Base-by-base conservation (phyloP, 2,797 vertebrate genomes). In the Sitta carolinensis region DNA sequence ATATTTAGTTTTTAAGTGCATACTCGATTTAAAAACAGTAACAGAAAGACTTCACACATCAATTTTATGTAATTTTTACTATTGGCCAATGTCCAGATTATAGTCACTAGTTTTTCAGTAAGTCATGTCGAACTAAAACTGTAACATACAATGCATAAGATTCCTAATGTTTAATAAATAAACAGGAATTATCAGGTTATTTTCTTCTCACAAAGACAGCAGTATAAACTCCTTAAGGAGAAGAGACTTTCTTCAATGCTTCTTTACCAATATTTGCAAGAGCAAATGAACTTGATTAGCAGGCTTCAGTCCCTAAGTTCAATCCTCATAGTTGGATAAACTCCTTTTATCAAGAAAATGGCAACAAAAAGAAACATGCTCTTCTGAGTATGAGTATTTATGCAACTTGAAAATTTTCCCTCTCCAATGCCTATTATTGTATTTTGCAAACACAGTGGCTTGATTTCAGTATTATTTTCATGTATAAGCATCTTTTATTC, bases 91-190 rank as follows among this genome's bases (percentile, higher is more conserved):
- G 38, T 88, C 22, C 26, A 64, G 22, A 57, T 76, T 57, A 63
- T 5, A 77, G 34, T 30, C 57, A 85, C 19, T 76, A 27, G 6
- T 4, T 34, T 92, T 95, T 70, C 62, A 93, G 3, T 62, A 92
- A 64, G 13, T 70, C 62, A 61, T 14, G 54, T 67, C 84, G 94
- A 90, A 93, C 27, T 88, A 57, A 62, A 77, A 8, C 15, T 63
- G 70, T 87, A 93, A 91, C 19, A 82, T 19, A 52, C 68, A 91
- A 94, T 83, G 59, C 10, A 3, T n/a, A 95, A 87, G 52, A 38
- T 58, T 89, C 38, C 54, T 78, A 72, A 62, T 47, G 30, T 78
- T 94, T 88, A 95, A 85, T 59, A 94, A 88, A 91, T 40, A 92
- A 84, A 82, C 18, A 23, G 50, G 79, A 91, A 75, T 40, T 3